Evolutionary conservation across 1,140 invertebrate species (phyloP).

Genomic region (Trichomalopsis sarcophagae): DNA sequence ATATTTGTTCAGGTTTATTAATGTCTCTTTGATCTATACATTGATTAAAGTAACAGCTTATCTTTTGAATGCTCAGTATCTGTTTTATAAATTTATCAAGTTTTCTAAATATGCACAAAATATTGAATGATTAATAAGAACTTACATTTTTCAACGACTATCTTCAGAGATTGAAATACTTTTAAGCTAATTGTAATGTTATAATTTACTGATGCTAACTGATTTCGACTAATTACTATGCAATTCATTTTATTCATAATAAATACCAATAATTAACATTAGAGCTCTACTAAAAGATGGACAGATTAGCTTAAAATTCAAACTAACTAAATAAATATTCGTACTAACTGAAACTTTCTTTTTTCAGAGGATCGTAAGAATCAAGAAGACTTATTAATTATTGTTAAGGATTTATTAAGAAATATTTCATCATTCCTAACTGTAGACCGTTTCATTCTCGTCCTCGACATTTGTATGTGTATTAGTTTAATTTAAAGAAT

Average conservation of each 20-base stretch:
- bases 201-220: too few relatives aligned
- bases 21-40: too few relatives aligned
- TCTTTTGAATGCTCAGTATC: too few relatives aligned
- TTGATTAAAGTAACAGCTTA: too few relatives aligned
- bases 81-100: too few relatives aligned
- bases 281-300: neutral
- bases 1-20: too few relatives aligned
- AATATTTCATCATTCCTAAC: constrained; percentile 49
- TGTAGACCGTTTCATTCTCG: constrained; percentile 37
- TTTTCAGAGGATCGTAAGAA: constrained; percentile 51
- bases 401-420: constrained; percentile 46
- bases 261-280: neutral
- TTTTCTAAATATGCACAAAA: too few relatives aligned
- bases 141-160: too few relatives aligned
- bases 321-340: neutral
- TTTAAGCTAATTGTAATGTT: too few relatives aligned
- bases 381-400: constrained; percentile 39
- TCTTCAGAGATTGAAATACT: too few relatives aligned
- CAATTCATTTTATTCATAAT: neutral
- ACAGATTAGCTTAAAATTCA: neutral
- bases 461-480: constrained; percentile 34
- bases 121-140: too few relatives aligned
- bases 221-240: neutral
- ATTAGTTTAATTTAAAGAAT: constrained; percentile 44
- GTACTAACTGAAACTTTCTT: neutral